Percentiles rank a stretch among this genome's conserved stretches.
phyloP scores from a whole-genome alignment of 2,888 invertebrate species.

The Spilosoma lubricipeda region DNA sequence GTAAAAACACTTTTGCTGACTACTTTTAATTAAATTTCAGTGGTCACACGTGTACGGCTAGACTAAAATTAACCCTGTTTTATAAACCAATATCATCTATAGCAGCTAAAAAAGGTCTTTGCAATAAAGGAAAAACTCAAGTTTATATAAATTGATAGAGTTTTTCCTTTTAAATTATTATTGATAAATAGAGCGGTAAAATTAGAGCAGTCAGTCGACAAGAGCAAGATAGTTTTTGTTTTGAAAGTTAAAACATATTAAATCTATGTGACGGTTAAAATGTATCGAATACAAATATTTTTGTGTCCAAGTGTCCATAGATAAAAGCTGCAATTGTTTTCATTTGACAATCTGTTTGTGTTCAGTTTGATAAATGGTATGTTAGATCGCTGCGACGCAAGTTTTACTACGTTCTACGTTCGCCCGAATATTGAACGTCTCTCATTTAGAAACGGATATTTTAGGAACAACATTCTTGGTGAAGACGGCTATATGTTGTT shows the following conservation, averaged over 20 bases:
- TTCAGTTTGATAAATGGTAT: slow-evolving; percentile 66
- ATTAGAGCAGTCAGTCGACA: neutral
- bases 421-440: slow-evolving; percentile 46
- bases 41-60: neutral
- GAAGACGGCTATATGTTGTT: slow-evolving; percentile 2
- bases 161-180: too few relatives aligned
- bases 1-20: neutral
- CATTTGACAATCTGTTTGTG: slow-evolving; percentile 71
- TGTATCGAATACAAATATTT: slow-evolving; percentile 50
- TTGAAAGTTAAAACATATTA: neutral
- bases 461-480: slow-evolving; percentile 9
- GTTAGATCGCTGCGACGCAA: slow-evolving; percentile 58
- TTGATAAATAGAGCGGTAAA: neutral
- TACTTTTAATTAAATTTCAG: neutral
- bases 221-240: neutral
- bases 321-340: slow-evolving; percentile 69
- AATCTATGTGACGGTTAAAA: slow-evolving; percentile 29
- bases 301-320: slow-evolving; percentile 45
- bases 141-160: neutral
- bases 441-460: slow-evolving; percentile 43
- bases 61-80: neutral
- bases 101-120: neutral
- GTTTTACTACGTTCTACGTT: slow-evolving; percentile 47
- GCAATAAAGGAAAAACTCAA: neutral
- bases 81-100: neutral